Evolutionary conservation across 2,797 vertebrate genomes (phyloP).

Genomic region (Cossypha heuglini): DNA sequence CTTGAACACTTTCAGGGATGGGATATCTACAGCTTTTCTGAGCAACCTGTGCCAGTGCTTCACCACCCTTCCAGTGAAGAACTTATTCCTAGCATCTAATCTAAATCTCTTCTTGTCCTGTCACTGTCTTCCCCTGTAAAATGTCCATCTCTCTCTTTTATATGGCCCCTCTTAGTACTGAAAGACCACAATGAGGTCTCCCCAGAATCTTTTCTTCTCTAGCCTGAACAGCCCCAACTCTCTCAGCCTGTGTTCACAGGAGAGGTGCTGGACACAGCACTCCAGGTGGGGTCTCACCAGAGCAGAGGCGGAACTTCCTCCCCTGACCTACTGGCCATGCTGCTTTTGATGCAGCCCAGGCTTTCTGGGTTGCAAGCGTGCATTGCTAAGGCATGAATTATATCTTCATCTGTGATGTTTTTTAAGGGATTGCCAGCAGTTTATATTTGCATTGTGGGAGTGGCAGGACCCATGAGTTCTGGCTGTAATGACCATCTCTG

Average conservation of each 20-base stretch:
- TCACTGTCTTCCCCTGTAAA: neutral
- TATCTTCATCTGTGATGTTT: neutral
- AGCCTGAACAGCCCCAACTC: rapidly evolving
- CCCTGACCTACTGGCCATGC: rapidly evolving
- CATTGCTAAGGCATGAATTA: neutral
- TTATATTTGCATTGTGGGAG: neutral
- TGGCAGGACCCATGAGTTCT: neutral
- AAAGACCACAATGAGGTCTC: neutral
- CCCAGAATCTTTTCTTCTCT: neutral
- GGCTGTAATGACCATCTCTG: neutral
- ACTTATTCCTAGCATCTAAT: neutral
- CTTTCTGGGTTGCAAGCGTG: neutral
- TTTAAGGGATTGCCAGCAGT: neutral
- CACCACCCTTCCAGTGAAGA: neutral
- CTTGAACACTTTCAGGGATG: neutral
- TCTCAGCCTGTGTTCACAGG: neutral
- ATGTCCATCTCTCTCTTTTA: neutral
- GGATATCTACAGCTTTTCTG: neutral
- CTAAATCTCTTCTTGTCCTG: neutral
- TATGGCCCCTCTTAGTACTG: neutral
- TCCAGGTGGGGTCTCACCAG: neutral
- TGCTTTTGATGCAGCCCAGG: neutral
- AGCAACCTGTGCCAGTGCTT: neutral
- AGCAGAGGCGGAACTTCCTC: neutral
- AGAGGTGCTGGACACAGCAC: neutral